Evolutionary conservation across 30 jellyfish, hydroid and myxozoan genomes (phyloP).

Genomic region (Aurelia coerulea): DNA sequence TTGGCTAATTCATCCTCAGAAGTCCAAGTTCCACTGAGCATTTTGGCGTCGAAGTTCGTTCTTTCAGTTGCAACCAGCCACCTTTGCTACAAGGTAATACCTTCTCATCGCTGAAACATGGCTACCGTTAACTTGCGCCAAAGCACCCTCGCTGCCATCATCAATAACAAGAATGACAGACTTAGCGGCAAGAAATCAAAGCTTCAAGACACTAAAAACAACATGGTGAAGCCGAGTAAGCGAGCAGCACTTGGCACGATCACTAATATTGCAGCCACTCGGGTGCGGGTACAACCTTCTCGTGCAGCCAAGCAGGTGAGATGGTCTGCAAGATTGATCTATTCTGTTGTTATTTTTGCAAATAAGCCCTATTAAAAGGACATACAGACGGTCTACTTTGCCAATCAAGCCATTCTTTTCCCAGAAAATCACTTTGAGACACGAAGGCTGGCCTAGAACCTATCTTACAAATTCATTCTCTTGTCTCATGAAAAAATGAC

Average conservation of each 20-base stretch:
- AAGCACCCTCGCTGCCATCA: constrained; percentile 35
- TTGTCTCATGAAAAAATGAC: too few relatives aligned
- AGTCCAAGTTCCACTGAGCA: constrained; percentile 52
- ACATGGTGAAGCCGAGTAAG: constrained; percentile 86
- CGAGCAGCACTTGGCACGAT: constrained; percentile 93
- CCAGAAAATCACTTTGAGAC: too few relatives aligned
- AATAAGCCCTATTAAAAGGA: neutral
- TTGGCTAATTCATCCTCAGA: constrained; percentile 11
- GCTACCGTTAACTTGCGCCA: constrained; percentile 56
- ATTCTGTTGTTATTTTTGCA: neutral
- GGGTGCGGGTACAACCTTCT: constrained; percentile 92
- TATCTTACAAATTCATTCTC: too few relatives aligned
- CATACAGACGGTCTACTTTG: neutral
- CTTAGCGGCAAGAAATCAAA: constrained; percentile 71
- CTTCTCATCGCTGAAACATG: constrained; percentile 18
- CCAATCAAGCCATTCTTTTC: too few relatives aligned
- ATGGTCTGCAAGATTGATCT: neutral
- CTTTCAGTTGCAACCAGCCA: constrained; percentile 24
- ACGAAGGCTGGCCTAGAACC: too few relatives aligned
- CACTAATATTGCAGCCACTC: constrained; percentile 70
- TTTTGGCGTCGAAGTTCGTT: constrained; percentile 28
- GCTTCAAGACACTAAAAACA: constrained; percentile 66
- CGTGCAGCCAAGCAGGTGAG: constrained; percentile 91
- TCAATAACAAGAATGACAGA: constrained; percentile 47
- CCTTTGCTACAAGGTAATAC: neutral